Evolutionary conservation across 2,797 vertebrate genomes (phyloP).

Genomic region (Catostomus latipinnis): DNA sequence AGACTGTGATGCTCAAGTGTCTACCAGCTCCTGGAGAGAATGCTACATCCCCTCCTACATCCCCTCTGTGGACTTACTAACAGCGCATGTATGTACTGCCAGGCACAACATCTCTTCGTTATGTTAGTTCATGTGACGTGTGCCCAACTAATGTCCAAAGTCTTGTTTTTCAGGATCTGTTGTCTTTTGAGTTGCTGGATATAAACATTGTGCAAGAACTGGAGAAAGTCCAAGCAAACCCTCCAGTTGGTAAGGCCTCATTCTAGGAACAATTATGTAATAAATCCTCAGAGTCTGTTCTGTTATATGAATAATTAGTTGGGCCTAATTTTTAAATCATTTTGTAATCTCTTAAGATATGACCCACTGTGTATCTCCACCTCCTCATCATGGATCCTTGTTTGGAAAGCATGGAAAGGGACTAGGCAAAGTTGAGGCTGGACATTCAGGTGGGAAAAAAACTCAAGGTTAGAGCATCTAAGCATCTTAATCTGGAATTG

Average conservation of each 20-base stretch:
- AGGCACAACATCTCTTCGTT: neutral
- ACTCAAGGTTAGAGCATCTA: conserved; percentile 80
- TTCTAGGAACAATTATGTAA: neutral
- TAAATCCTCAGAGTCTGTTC: neutral
- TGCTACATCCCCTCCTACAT: conserved; percentile 94
- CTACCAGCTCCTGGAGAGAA: conserved; percentile 79
- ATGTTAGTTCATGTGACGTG: conserved; percentile 11
- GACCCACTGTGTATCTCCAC: conserved; percentile 91
- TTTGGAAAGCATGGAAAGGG: conserved; percentile 81
- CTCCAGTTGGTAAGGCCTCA: conserved; percentile 86
- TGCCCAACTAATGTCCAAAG: neutral
- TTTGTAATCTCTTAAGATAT: conserved; percentile 78
- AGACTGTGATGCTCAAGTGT: conserved; percentile 67
- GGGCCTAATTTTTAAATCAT: conserved; percentile 19
- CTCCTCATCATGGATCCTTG: conserved; percentile 82
- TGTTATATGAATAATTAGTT: conserved; percentile 5
- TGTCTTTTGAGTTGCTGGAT: conserved; percentile 96
- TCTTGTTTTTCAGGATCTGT: conserved; percentile 82
- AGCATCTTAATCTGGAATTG: neutral
- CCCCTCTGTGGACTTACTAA: conserved; percentile 94
- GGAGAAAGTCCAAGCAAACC: conserved; percentile 93
- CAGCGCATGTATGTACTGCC: conserved; percentile 85
- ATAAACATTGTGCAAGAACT: conserved; percentile 97
- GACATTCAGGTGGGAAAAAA: conserved; percentile 78
- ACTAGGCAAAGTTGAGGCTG: conserved; percentile 82